phyloP scores from a whole-genome alignment of 2,888 invertebrate species.

The Polyommatus iphigenia region DNA sequence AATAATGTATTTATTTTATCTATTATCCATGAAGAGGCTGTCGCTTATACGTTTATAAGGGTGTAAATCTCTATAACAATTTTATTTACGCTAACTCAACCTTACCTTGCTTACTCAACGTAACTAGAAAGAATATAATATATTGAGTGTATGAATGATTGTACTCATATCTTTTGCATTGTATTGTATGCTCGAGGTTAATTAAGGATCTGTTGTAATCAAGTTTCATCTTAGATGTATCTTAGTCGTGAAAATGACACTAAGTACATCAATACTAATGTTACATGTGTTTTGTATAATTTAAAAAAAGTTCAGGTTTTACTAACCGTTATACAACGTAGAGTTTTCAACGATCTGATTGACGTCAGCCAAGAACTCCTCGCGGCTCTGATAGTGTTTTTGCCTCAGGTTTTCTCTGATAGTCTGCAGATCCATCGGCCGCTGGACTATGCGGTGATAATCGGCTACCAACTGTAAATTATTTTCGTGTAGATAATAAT shows the following conservation, averaged over 20 bases:
- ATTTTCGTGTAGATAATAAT: not conserved
- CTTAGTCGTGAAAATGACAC: not conserved
- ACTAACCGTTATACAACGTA: conserved; percentile 90
- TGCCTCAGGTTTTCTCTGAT: conserved; percentile 94
- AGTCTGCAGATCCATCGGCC: conserved; percentile 98
- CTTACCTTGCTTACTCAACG: too few species aligned
- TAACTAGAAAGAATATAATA: too few species aligned
- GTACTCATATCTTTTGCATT: too few species aligned
- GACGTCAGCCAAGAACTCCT: conserved; percentile 96
- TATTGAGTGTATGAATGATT: too few species aligned
- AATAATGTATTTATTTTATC: not conserved
- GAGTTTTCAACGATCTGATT: conserved; percentile 98
- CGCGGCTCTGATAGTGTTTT: conserved; percentile 96
- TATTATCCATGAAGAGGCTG: too few species aligned
- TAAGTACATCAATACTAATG: not conserved
- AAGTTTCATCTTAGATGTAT: not conserved
- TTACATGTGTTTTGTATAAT: not conserved
- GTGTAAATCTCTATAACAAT: too few species aligned
- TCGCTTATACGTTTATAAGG: too few species aligned
- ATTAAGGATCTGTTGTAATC: too few species aligned
- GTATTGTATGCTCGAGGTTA: too few species aligned
- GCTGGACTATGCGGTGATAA: conserved; percentile 94
- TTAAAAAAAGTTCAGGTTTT: too few species aligned
- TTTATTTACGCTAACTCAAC: too few species aligned
- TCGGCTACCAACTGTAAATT: conserved; percentile 88